Evolutionary conservation across 92 coral and sea anemone genomes (phyloP).

Genomic region (Diadumene lineata): DNA sequence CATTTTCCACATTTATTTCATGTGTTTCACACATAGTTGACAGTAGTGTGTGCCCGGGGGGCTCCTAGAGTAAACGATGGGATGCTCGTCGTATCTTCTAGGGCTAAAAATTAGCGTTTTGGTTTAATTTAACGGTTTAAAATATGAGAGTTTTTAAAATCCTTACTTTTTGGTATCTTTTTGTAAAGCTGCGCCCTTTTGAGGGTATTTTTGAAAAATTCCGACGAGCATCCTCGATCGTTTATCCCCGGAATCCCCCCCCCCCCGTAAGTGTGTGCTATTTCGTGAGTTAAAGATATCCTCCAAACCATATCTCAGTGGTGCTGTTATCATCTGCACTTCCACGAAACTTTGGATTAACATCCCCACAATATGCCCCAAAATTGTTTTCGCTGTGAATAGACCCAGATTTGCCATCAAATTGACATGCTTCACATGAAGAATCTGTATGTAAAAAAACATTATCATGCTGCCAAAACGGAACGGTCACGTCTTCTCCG

Average conservation of each 20-base stretch:
- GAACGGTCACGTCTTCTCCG: not conserved
- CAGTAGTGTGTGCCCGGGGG: too few species aligned
- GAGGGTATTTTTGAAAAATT: not conserved
- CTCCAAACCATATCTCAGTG: conserved; percentile 25
- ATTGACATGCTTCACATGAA: not conserved
- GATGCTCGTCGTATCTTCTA: too few species aligned
- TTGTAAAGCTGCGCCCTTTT: not conserved
- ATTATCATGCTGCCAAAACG: conserved; percentile 14
- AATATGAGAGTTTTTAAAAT: too few species aligned
- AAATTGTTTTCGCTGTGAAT: conserved; percentile 6
- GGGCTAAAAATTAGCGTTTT: too few species aligned
- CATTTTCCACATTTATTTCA: too few species aligned
- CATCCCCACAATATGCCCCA: not conserved
- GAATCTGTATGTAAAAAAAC: conserved; percentile 3
- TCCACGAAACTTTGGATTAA: conserved; percentile 14
- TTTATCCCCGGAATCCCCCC: not conserved
- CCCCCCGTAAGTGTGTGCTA: not conserved
- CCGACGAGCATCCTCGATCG: not conserved
- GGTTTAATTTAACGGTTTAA: too few species aligned
- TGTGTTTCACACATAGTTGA: too few species aligned
- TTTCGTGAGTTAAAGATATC: not conserved
- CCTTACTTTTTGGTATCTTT: too few species aligned
- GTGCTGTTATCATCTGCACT: conserved; percentile 16
- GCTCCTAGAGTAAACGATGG: too few species aligned
- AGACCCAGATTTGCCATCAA: not conserved